These are phyloP conservation scores for Dicyrtomina minuta DNA, from an alignment of 2,888 invertebrate species.

Conservation along the genomic window DNA sequence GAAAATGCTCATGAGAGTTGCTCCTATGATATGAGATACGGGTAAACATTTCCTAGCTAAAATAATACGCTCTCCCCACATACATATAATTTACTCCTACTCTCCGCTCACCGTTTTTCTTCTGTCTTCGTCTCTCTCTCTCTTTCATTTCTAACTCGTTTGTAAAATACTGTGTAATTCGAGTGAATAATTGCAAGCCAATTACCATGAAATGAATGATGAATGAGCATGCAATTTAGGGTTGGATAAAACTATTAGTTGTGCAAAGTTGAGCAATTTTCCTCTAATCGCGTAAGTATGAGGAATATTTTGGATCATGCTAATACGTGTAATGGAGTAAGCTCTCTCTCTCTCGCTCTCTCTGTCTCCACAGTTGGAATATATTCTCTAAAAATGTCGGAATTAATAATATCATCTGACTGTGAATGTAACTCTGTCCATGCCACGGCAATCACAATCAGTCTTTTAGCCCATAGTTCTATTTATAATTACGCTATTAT, in stretches of 20 bases:
- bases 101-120: background rate
- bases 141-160: background rate
- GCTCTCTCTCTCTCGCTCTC: background rate
- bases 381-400: background rate
- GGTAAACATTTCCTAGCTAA: background rate
- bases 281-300: too few relatives aligned
- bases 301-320: too few relatives aligned
- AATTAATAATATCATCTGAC: background rate
- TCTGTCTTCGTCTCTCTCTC: background rate
- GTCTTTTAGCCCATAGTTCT: too few relatives aligned
- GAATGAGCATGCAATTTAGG: too few relatives aligned
- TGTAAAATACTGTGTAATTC: background rate
- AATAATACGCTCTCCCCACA: background rate
- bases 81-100: background rate
- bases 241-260: too few relatives aligned
- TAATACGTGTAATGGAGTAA: too few relatives aligned
- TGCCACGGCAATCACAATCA: too few relatives aligned
- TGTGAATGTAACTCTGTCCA: background rate
- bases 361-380: background rate
- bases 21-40: too few relatives aligned
- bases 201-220: constrained; percentile 16
- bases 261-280: too few relatives aligned
- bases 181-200: constrained; percentile 28
- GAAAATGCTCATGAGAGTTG: too few relatives aligned
- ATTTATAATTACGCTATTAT: too few relatives aligned